Base-by-base conservation (phyloP, 2,797 vertebrate species). In the Meriones psammophilus region DNA sequence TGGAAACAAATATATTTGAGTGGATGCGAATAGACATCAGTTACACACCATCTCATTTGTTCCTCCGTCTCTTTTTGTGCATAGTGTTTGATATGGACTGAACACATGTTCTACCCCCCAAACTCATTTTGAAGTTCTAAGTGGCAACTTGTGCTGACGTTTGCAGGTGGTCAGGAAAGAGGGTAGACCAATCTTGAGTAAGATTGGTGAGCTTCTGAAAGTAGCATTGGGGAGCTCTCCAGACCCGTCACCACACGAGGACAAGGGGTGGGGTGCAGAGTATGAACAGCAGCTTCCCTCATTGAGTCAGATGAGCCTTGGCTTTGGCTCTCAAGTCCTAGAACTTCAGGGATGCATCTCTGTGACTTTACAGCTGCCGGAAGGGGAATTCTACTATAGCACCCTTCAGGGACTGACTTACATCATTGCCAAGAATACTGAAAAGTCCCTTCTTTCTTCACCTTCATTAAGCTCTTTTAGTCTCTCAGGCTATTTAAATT, bases 11-110 rank as follows among this genome's bases (percentile, higher is more conserved):
- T 54, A 50, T 7, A 22, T 10, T 5, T 12, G 10, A 2, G 8
- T 50, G 12, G 56, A 17, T 42, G 26, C 1, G 24, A 18, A 26
- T 20, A 26, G 33, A 54, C 3, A 3, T n/a, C 33, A 26, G 9
- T 8, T 1, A 22, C 8, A 9, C 13, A 28, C 0, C 0, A 8
- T n/a, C 28, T 13, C 8, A 2, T 26, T 20, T 76, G 12, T 81
- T 46, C 20, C 73, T 28, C 2, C 13, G 1, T 28, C 5, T 91
- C 22, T 8, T 79, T n/a, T 54, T 7, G 9, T 2, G 0, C 1
- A 1, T 1, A 17, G 5, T 0, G 3, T 39, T 46, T 4, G 2
- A 30, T 66, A 30, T 14, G 3, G 13, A 46, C 20, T 54, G 28
- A 28, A 28, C 1, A 7, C 10, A 8, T 36, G 2, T 36, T 22